Percentiles rank a stretch among this genome's conserved stretches.
phyloP scores from a whole-genome alignment of 1,140 invertebrate genomes.

The Orussus abietinus region DNA sequence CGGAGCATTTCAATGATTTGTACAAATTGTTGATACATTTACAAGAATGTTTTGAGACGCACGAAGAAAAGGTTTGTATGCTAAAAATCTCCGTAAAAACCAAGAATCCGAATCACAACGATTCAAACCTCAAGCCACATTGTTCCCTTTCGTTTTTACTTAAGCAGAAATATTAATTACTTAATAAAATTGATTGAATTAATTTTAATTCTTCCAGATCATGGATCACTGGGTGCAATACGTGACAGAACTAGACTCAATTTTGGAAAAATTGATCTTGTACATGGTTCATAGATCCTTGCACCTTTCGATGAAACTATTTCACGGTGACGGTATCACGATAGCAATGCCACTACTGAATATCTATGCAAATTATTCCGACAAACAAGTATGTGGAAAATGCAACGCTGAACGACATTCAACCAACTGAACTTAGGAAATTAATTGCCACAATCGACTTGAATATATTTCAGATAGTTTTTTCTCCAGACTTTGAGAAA shows the following conservation, averaged over 20 bases:
- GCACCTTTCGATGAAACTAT: constrained; percentile 7
- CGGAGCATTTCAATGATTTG: background rate
- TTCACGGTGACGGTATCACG: constrained; percentile 1
- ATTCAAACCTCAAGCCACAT: too few species aligned
- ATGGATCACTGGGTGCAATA: too few species aligned
- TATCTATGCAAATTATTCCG: constrained; percentile 5
- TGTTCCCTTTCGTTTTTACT: too few species aligned
- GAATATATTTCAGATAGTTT: constrained; percentile 3
- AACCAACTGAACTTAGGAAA: background rate
- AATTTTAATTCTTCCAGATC: too few species aligned
- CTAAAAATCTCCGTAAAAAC: too few species aligned
- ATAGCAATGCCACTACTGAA: constrained; percentile 3
- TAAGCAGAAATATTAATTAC: too few species aligned
- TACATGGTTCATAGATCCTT: too few species aligned
- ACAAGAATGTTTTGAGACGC: background rate
- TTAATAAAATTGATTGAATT: too few species aligned
- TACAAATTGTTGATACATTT: background rate
- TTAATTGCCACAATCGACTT: too few species aligned
- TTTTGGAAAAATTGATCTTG: too few species aligned
- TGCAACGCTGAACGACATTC: too few species aligned
- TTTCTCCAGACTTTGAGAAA: constrained; percentile 3
- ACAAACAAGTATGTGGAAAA: constrained; percentile 3
- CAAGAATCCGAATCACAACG: too few species aligned
- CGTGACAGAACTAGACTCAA: background rate
- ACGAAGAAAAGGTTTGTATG: constrained; percentile 4